These are phyloP conservation scores for Nemotelus pantherinus DNA, from an alignment of 2,888 invertebrate species.

Conservation along the genomic window DNA sequence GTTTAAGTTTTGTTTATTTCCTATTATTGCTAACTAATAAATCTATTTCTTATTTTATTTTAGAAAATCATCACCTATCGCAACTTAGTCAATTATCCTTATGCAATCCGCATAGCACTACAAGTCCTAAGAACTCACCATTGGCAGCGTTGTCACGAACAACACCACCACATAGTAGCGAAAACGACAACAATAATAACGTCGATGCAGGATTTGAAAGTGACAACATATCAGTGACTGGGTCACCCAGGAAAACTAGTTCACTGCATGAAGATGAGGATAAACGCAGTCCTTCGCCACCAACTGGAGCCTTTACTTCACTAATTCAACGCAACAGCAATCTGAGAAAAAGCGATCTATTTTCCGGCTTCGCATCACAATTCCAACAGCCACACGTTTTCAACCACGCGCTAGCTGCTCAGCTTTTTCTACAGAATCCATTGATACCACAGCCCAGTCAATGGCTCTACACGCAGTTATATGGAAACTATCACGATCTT, in stretches of 20 bases:
- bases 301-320: slow-evolving; percentile 63
- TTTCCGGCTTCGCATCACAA: slow-evolving; percentile 65
- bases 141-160: slow-evolving; percentile 57
- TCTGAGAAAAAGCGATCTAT: slow-evolving; percentile 62
- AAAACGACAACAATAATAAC: slow-evolving; percentile 63
- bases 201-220: slow-evolving; percentile 64
- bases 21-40: too few relatives aligned
- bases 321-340: slow-evolving; percentile 62
- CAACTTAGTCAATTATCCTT: slow-evolving; percentile 60
- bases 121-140: slow-evolving; percentile 75
- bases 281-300: slow-evolving; percentile 60
- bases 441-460: slow-evolving; percentile 79
- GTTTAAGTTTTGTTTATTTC: too few relatives aligned
- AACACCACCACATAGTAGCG: slow-evolving; percentile 64
- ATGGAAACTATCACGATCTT: slow-evolving; percentile 75
- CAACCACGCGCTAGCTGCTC: slow-evolving; percentile 73
- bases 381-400: slow-evolving; percentile 65
- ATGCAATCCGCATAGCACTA: slow-evolving; percentile 75
- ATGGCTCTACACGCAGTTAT: slow-evolving; percentile 81
- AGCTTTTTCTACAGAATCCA: slow-evolving; percentile 79
- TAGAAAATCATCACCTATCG: slow-evolving; percentile 57
- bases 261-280: slow-evolving; percentile 66
- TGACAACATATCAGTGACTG: slow-evolving; percentile 65
- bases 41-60: background rate
- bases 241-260: slow-evolving; percentile 65